Evolutionary conservation across 2,888 invertebrate species (phyloP).

Genomic region (Drosophila flavopinicola): DNA sequence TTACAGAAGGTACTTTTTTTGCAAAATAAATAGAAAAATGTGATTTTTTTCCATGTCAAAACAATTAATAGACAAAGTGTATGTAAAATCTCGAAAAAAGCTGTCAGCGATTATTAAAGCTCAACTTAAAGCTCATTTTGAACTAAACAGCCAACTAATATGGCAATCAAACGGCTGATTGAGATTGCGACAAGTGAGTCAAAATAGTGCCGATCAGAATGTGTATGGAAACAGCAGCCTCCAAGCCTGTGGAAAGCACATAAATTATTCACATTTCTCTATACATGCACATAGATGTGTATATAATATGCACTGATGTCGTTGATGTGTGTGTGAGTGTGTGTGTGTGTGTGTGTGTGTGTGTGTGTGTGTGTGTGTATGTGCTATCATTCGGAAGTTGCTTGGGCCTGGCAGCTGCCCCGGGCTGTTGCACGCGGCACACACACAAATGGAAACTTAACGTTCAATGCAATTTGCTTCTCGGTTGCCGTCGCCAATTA

Average conservation of each 20-base stretch:
- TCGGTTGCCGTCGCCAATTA: slow-evolving; percentile 68
- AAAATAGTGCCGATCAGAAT: slow-evolving; percentile 3
- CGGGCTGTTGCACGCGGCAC: slow-evolving; percentile 22
- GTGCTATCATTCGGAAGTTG: slow-evolving; percentile 21
- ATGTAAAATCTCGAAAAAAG: no score
- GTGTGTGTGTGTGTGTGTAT: slow-evolving; percentile 6
- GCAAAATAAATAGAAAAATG: no score
- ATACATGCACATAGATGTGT: not conserved
- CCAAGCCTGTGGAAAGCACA: slow-evolving; percentile 1
- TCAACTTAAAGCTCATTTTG: not conserved
- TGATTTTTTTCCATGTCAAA: no score
- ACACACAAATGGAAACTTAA: slow-evolving; percentile 51
- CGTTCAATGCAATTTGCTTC: slow-evolving; percentile 70
- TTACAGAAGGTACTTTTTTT: no score
- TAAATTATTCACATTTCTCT: slow-evolving; percentile 12
- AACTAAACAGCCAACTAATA: no score
- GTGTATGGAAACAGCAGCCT: not conserved
- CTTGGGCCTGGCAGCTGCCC: slow-evolving; percentile 7
- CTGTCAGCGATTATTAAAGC: no score
- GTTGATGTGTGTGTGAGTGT: not conserved
- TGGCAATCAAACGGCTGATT: not conserved
- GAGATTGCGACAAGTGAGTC: not conserved
- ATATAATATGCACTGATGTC: not conserved
- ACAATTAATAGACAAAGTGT: no score
- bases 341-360: not conserved